These are phyloP conservation scores for Alectoris magna DNA, from an alignment of 2,797 vertebrate genomes.

Conservation along the genomic window DNA sequence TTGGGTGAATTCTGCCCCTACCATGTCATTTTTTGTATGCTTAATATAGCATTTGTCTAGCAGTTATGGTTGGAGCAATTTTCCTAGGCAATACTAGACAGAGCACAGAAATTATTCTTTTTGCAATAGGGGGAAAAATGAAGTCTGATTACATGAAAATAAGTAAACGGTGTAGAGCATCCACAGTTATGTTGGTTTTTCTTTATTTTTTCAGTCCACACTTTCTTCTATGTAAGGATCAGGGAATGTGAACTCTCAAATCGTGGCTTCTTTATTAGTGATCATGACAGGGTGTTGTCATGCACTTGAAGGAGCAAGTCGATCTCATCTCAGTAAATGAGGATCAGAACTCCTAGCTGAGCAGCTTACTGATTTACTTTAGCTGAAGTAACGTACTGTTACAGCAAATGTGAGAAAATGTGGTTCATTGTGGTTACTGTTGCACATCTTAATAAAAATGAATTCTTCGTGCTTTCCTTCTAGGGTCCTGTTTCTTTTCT, in stretches of 20 bases:
- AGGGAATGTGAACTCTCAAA: not conserved
- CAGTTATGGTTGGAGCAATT: not conserved
- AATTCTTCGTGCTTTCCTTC: not conserved
- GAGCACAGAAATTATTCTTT: not conserved
- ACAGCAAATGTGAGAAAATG: slow-evolving; percentile 6
- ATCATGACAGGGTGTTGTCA: not conserved
- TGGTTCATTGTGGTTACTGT: not conserved
- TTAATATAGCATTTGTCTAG: not conserved
- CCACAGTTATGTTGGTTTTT: not conserved
- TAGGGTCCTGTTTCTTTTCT: not conserved
- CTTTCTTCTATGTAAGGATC: not conserved
- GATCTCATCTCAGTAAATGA: not conserved
- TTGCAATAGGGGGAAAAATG: not conserved
- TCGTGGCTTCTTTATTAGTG: not conserved
- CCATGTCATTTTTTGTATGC: fast-evolving
- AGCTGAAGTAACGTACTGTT: not conserved
- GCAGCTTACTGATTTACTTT: not conserved
- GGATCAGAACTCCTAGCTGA: not conserved
- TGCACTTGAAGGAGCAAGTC: not conserved
- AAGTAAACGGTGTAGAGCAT: not conserved
- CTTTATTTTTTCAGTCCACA: not conserved
- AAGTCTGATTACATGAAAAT: not conserved
- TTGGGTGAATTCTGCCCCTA: not conserved
- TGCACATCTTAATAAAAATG: not conserved
- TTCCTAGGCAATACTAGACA: not conserved